Percentiles rank a stretch among this genome's conserved stretches.
Conservation (phyloP, 2,888 invertebrate genomes). For the Heliconius cydno region DNA sequence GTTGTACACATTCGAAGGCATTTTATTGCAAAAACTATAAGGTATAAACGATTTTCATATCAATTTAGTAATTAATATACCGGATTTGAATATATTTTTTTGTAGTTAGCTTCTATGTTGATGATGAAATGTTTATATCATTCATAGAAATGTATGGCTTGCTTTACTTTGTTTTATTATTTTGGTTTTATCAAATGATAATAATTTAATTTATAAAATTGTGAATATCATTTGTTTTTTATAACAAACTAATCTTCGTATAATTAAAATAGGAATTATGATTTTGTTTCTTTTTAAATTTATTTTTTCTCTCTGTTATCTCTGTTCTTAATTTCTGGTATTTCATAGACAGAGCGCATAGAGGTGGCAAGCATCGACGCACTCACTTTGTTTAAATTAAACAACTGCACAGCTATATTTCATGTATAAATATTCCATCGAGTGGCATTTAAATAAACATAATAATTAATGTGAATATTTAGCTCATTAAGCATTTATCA, state of each 20-base stretch:
- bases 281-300: not conserved
- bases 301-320: not conserved
- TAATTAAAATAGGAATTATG: not conserved
- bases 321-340: not conserved
- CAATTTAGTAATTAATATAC: not conserved
- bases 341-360: not conserved
- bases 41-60: not conserved
- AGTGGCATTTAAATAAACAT: not conserved
- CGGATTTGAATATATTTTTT: not conserved
- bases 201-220: no score
- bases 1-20: not conserved
- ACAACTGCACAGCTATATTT: no score
- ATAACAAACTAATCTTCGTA: no score
- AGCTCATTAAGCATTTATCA: not conserved
- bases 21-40: slow-evolving; percentile 8
- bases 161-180: no score
- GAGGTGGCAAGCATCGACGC: no score
- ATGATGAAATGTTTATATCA: not conserved
- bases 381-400: no score
- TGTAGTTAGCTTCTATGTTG: not conserved
- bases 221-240: no score
- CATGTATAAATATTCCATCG: no score
- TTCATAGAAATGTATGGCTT: not conserved
- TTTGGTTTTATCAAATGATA: no score
- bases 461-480: not conserved